These are phyloP conservation scores for Villa cingulata DNA, from an alignment of 2,888 invertebrate genomes.

Conservation along the genomic window DNA sequence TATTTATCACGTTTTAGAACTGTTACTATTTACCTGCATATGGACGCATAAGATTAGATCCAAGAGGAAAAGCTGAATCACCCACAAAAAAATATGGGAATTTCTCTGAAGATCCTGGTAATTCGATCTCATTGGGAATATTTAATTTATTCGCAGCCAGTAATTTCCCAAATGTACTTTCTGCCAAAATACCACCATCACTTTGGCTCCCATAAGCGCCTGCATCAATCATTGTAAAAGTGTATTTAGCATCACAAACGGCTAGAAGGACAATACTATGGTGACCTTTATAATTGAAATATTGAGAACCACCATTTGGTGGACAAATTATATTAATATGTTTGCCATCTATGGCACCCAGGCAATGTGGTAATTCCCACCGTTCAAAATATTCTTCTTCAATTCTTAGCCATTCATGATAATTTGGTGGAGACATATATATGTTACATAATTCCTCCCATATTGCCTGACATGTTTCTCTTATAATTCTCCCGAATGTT, in stretches of 20 bases:
- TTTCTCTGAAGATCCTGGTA: not conserved
- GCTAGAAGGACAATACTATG: too few species aligned
- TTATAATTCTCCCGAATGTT: not conserved
- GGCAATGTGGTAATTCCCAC: not conserved
- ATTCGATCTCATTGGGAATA: not conserved
- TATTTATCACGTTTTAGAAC: not conserved
- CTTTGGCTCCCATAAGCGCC: too few species aligned
- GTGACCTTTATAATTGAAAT: too few species aligned
- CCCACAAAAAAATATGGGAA: not conserved
- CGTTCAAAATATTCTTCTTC: not conserved
- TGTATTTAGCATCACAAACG: too few species aligned
- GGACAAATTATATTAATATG: not conserved
- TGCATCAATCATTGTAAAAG: too few species aligned
- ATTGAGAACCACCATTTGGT: not conserved
- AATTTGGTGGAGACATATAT: not conserved
- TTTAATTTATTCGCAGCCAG: not conserved
- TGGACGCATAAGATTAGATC: not conserved
- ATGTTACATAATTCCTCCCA: not conserved
- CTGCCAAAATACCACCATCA: not conserved
- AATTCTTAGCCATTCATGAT: not conserved
- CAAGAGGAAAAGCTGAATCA: not conserved
- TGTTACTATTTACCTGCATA: too few species aligned
- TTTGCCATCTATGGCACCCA: slow-evolving; percentile 1
- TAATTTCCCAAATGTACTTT: not conserved
- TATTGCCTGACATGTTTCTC: not conserved